Base-by-base conservation (phyloP, 2,797 vertebrate species). In the Esox lucius region DNA sequence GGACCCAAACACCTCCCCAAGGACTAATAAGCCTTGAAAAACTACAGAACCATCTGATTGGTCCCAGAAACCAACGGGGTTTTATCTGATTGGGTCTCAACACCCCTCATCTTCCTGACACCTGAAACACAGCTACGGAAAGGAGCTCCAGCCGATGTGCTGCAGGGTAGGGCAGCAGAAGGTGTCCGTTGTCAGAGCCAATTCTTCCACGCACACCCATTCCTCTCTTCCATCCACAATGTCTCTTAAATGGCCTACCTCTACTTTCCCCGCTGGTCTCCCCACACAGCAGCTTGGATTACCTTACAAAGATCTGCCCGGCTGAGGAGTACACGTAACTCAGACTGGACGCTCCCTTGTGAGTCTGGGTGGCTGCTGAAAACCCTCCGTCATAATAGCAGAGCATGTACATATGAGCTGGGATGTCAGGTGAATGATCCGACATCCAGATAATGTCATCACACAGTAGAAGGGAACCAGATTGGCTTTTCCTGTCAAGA, bases 171-270 rank as follows among this genome's bases (percentile, higher is more conserved):
- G 46, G 42, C 33, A 5, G 33, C 5, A 5, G 33, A 5, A 35
- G 33, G 33, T 35, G 35, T 35, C 33, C 5, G 33, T 2, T 5
- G 33, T 5, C 51, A 56, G 24, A 49, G 69, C 79, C 46, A 3
- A 26, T 76, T 65, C 65, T 66, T 22, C 68, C 46, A 26, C 46
- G 3, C 65, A 65, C 73, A 13, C 76, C 70, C 28, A 56, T 74
- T 64, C 46, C 73, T 67, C 68, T n/a, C 71, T 78, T 78, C 79
- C 74, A 71, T 85, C 84, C 82, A 89, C 78, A 88, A 88, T 90
- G 88, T 89, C 86, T 80, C 80, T 81, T 88, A 87, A 87, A 87
- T 83, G 81, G 86, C 91, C 90, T 90, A 86, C 85, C 86, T 86
- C 83, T 79, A 75, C 35, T 81, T 90, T 90, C 89, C 89, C 91